Evolutionary conservation across 2,113 vertebrate genomes (phyloP).

Genomic region (Lethenteron camtschaticum): DNA sequence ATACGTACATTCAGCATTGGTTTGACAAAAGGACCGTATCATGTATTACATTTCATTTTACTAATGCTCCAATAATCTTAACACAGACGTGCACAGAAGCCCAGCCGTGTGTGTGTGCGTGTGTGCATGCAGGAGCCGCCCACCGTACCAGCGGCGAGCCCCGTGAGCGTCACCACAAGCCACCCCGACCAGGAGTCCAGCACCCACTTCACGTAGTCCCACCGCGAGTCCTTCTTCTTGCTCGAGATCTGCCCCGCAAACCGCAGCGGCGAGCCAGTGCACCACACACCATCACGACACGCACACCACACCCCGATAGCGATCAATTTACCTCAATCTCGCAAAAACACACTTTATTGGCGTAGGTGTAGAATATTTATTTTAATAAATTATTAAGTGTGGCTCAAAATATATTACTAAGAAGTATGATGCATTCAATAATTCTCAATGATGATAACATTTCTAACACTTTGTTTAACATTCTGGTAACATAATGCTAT

Average conservation of each 20-base stretch:
- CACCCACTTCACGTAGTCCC: conserved; percentile 21
- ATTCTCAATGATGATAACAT: no score
- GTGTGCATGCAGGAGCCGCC: background rate
- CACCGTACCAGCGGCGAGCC: conserved; percentile 52
- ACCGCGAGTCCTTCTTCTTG: conserved; percentile 54
- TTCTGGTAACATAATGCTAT: no score
- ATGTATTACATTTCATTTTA: background rate
- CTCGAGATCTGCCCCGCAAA: conserved; percentile 45
- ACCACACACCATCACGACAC: no score
- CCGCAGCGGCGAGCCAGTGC: no score
- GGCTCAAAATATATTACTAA: no score
- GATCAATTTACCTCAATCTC: no score
- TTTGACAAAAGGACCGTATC: background rate
- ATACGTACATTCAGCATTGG: background rate
- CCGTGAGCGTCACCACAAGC: conserved; percentile 82
- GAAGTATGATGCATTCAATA: no score
- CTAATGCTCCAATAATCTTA: conserved; percentile 3
- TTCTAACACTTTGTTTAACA: no score
- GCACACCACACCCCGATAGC: no score
- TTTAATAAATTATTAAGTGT: no score
- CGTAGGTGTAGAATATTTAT: no score
- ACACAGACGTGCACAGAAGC: background rate
- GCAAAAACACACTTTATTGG: no score
- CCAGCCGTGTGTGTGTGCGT: background rate
- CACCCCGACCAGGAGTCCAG: conserved; percentile 86